phyloP scores from a whole-genome alignment of 1,140 invertebrate genomes.

The Dendrolimus kikuchii region DNA sequence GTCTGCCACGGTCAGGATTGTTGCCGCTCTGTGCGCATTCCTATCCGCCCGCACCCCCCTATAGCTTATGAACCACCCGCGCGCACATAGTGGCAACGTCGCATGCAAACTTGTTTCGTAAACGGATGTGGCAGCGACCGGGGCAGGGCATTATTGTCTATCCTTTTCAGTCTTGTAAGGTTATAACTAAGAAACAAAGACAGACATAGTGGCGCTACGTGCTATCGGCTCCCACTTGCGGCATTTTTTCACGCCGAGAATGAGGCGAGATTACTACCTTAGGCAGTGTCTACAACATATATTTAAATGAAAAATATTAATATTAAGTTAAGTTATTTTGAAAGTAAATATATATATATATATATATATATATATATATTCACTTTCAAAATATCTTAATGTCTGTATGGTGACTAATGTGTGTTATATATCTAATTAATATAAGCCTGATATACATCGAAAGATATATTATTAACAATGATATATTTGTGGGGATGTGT shows the following conservation, averaged over 20 bases:
- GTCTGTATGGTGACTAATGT: no score
- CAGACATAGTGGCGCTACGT: constrained; percentile 65
- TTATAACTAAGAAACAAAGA: constrained; percentile 28
- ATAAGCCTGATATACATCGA: no score
- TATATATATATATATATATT: no score
- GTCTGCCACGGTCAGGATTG: constrained; percentile 85
- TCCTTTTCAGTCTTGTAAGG: constrained; percentile 26
- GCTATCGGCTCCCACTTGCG: constrained; percentile 70
- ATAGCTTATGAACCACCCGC: constrained; percentile 52
- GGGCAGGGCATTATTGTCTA: constrained; percentile 40
- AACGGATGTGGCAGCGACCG: constrained; percentile 75
- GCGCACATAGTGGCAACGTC: constrained; percentile 64
- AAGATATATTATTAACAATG: no score
- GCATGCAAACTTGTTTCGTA: constrained; percentile 77
- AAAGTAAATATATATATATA: no score
- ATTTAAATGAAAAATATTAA: no score
- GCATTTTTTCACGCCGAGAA: constrained; percentile 72
- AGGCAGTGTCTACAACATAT: constrained; percentile 35
- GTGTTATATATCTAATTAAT: no score
- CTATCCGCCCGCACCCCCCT: constrained; percentile 64
- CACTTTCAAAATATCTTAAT: no score
- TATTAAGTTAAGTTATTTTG: no score
- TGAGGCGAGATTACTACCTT: constrained; percentile 68
- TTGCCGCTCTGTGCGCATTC: constrained; percentile 77
- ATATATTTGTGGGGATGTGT: no score